phyloP scores from a whole-genome alignment of 2,888 invertebrate genomes.

The Sphaeridia pumilis region DNA sequence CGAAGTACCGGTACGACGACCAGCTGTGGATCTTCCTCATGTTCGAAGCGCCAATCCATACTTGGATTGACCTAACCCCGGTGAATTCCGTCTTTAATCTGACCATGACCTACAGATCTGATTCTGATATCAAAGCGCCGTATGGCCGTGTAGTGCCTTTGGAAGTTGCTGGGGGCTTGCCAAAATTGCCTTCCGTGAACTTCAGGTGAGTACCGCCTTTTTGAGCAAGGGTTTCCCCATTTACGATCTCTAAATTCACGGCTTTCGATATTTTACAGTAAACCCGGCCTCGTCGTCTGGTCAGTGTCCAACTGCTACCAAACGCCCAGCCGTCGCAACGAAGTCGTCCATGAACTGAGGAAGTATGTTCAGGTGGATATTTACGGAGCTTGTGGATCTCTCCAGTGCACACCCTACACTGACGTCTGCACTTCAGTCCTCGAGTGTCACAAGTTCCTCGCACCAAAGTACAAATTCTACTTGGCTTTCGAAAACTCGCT shows the following conservation, averaged over 20 bases:
- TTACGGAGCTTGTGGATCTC: slow-evolving; percentile 32
- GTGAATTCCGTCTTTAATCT: slow-evolving; percentile 24
- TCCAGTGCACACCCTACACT: slow-evolving; percentile 18
- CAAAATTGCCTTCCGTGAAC: neutral
- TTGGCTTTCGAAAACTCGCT: slow-evolving; percentile 37
- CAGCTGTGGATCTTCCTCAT: slow-evolving; percentile 30
- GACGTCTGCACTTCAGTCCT: slow-evolving; percentile 22
- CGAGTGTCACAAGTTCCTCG: slow-evolving; percentile 24
- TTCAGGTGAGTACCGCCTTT: neutral
- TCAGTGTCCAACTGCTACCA: slow-evolving; percentile 35
- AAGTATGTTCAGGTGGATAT: slow-evolving; percentile 31
- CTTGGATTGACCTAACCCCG: slow-evolving; percentile 23
- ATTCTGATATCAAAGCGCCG: slow-evolving; percentile 29
- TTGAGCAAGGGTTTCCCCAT: neutral
- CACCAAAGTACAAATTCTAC: slow-evolving; percentile 36
- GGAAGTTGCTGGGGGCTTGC: neutral
- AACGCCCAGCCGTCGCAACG: slow-evolving; percentile 28
- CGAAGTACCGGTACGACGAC: slow-evolving; percentile 17
- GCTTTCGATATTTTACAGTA: slow-evolving; percentile 5
- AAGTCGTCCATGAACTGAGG: slow-evolving; percentile 30
- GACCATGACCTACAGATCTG: slow-evolving; percentile 20
- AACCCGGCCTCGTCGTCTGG: slow-evolving; percentile 35
- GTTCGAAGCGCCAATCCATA: slow-evolving; percentile 28
- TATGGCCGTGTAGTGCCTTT: slow-evolving; percentile 24
- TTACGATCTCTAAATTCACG: neutral